Conservation (phyloP, 2,888 invertebrate genomes). For the Perdita meconis region DNA sequence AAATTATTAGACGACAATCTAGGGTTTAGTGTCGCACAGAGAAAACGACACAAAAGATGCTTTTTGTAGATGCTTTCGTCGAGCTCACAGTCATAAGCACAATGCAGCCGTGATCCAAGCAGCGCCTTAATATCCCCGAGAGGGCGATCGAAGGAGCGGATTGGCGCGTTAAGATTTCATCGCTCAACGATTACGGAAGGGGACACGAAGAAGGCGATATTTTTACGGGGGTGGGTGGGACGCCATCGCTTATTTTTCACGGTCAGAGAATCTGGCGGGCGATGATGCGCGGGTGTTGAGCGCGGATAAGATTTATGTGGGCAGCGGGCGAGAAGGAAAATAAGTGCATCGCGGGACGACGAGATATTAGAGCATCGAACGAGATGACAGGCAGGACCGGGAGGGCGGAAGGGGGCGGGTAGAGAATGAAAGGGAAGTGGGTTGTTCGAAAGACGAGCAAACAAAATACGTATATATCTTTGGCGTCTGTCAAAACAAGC, state of each 20-base stretch:
- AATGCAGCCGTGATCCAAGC: too few relatives aligned
- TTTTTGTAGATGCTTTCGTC: too few relatives aligned
- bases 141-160: constrained; percentile 1
- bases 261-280: constrained; percentile 40
- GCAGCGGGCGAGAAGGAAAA: constrained; percentile 54
- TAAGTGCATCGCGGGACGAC: constrained; percentile 59
- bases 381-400: constrained; percentile 59
- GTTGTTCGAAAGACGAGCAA: constrained; percentile 69
- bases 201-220: not conserved
- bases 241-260: constrained; percentile 44
- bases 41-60: too few relatives aligned
- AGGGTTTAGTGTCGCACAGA: too few relatives aligned
- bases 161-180: constrained; percentile 37
- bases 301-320: constrained; percentile 68
- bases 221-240: constrained; percentile 23
- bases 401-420: constrained; percentile 46
- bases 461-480: constrained; percentile 71
- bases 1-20: too few relatives aligned
- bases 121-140: not conserved
- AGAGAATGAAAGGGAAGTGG: constrained; percentile 68
- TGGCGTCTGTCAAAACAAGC: constrained; percentile 80
- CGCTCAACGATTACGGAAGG: constrained; percentile 26
- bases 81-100: too few relatives aligned
- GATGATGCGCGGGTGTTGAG: constrained; percentile 56
- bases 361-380: constrained; percentile 68